Base-by-base conservation (phyloP, 2,888 invertebrate genomes). In the Drosophila niveifrons region DNA sequence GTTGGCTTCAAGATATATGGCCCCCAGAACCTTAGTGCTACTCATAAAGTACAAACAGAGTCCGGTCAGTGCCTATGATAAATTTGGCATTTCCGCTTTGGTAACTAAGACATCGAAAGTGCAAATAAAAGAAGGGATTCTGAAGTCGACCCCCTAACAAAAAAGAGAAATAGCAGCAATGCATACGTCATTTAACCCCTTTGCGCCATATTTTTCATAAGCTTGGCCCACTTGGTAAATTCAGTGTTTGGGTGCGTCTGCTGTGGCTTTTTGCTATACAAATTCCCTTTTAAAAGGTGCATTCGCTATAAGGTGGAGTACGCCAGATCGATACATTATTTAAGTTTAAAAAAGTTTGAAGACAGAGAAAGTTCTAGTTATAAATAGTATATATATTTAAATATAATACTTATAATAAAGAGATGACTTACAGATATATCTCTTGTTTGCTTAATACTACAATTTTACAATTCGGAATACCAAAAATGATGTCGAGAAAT, bases 151-250 rank as follows among this genome's bases (percentile, higher is more conserved):
- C 59, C 66, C 48, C 11, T 53, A 15, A 36, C 6, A 69, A 62
- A 64, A 64, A 36, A 88, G 88, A 84, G 69, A 82, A 88, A 83
- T 83, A 57, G 80, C 72, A 67, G 86, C 87, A 88, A 84, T 88
- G 88, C 83, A 84, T 88, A 88, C 88, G 83, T 86, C 83, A 88
- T 84, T 84, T 84, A 84, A 88, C 83, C 83, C 88, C 88, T 84
- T 84, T 84, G 80, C 81, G 83, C 83, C 88, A 86, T 88, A 84
- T 84, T 80, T 88, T 86, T 88, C 87, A 84, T 88, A 88, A 88
- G 66, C 69, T 66, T 66, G 69, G 51, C 48, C 69, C 71, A 66
- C 66, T 71, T 51, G 58, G 62, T 46, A 53, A 58, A 10, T 43
- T 47, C 52, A 39, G 11, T 17, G 52, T 43, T 61, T 46, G 66